Conservation (phyloP, 1,140 invertebrate genomes). For the Whitmania pigra region DNA sequence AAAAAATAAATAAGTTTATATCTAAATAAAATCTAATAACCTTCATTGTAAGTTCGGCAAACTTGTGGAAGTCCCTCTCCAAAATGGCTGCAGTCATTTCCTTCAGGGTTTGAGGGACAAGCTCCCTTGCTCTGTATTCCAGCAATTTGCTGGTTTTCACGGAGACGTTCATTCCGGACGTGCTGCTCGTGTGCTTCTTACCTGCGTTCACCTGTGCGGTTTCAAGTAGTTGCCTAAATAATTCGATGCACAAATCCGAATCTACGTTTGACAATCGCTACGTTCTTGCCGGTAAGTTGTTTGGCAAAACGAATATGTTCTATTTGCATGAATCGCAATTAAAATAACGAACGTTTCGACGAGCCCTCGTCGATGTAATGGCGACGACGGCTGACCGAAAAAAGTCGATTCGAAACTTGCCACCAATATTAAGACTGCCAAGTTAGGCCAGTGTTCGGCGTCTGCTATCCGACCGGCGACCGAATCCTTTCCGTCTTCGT, state of each 20-base stretch:
- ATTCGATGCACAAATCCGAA: too few relatives aligned
- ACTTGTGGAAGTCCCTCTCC: conserved; percentile 64
- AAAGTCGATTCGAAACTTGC: conserved; percentile 42
- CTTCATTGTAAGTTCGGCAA: conserved; percentile 87
- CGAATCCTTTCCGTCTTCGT: conserved; percentile 63
- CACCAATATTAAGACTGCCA: conserved; percentile 77
- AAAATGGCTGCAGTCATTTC: conserved; percentile 64
- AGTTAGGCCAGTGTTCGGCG: conserved; percentile 72
- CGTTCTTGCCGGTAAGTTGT: too few relatives aligned
- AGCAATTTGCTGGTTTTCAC: conserved; percentile 72
- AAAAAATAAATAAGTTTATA: too few relatives aligned
- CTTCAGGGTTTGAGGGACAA: conserved; percentile 58
- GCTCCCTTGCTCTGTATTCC: conserved; percentile 55
- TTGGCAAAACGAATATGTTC: too few relatives aligned
- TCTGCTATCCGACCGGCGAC: conserved; percentile 57
- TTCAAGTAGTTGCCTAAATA: neutral
- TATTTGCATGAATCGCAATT: too few relatives aligned
- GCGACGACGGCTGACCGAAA: too few relatives aligned
- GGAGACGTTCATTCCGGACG: conserved; percentile 73
- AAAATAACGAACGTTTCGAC: too few relatives aligned
- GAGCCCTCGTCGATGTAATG: too few relatives aligned
- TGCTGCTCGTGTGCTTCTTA: conserved; percentile 75
- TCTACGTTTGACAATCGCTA: too few relatives aligned
- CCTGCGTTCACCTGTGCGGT: conserved; percentile 57
- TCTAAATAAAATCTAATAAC: conserved; percentile 27